These are phyloP conservation scores for Cheilosia vernalis DNA, from an alignment of 2,888 invertebrate genomes.

Conservation along the genomic window DNA sequence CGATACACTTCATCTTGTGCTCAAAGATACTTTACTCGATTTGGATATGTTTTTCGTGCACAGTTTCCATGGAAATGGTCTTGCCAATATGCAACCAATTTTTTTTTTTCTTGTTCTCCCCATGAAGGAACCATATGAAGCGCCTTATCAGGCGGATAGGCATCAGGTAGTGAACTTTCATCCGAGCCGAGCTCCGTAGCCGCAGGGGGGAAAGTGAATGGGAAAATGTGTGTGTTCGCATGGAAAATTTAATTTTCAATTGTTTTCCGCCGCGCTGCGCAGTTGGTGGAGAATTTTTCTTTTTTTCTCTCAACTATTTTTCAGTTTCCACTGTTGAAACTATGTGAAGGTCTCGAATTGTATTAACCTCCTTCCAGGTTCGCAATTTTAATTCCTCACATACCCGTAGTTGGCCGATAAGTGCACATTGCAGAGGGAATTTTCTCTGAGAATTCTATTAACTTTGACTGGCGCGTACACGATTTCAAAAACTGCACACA, in stretches of 20 bases:
- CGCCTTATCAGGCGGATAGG: slow-evolving; percentile 58
- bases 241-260: slow-evolving; percentile 76
- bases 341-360: slow-evolving; percentile 81
- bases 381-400: slow-evolving; percentile 45
- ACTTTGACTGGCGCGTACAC: slow-evolving; percentile 37
- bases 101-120: not conserved
- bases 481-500: not conserved
- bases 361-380: slow-evolving; percentile 79
- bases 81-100: slow-evolving; percentile 44
- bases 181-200: slow-evolving; percentile 19
- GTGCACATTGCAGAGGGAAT: slow-evolving; percentile 8
- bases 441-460: slow-evolving; percentile 56
- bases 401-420: slow-evolving; percentile 6
- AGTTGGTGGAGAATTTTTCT: slow-evolving; percentile 36
- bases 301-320: not conserved
- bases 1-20: slow-evolving; percentile 32
- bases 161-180: slow-evolving; percentile 68
- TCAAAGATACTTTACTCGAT: slow-evolving; percentile 22
- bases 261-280: slow-evolving; percentile 52
- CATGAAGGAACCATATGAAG: slow-evolving; percentile 48
- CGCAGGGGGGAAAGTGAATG: slow-evolving; percentile 62
- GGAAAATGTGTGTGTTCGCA: slow-evolving; percentile 53
- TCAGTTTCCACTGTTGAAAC: slow-evolving; percentile 26
- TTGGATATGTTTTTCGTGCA: slow-evolving; percentile 62
- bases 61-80: slow-evolving; percentile 57